Conservation (phyloP, 2,888 invertebrate species). For the Leptogaster cylindrica region DNA sequence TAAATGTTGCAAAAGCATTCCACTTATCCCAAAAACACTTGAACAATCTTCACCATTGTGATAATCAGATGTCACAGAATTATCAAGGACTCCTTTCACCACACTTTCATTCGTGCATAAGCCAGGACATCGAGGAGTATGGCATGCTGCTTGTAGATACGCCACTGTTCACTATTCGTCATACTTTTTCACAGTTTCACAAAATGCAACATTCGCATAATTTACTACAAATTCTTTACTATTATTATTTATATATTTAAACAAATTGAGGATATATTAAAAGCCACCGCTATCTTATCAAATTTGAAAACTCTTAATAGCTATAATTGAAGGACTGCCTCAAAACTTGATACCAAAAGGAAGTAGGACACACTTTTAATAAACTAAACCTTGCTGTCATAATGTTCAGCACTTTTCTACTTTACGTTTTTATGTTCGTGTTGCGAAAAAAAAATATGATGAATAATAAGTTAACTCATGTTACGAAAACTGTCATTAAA, state of each 20-base stretch:
- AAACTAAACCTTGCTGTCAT: constrained; percentile 2
- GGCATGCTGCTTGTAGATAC: background rate
- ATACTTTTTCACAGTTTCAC: constrained; percentile 18
- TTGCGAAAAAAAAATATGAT: too few species aligned
- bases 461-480: too few species aligned
- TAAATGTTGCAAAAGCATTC: constrained; percentile 8
- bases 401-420: background rate
- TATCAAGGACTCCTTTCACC: constrained; percentile 2
- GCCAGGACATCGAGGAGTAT: background rate
- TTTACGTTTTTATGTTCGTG: background rate
- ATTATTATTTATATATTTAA: constrained; percentile 25
- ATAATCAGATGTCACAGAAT: constrained; percentile 29
- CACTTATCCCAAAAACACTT: too few species aligned
- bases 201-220: too few species aligned
- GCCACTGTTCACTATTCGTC: constrained; percentile 6
- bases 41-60: constrained; percentile 3
- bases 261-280: constrained; percentile 3
- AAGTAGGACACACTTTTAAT: constrained; percentile 11
- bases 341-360: background rate
- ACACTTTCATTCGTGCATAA: constrained; percentile 20
- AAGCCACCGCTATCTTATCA: constrained; percentile 1
- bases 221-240: too few species aligned
- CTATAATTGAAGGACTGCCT: constrained; percentile 8
- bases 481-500: background rate
- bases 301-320: constrained; percentile 3